Conservation (phyloP, 1,140 invertebrate genomes). For the Tetranychus urticae region DNA sequence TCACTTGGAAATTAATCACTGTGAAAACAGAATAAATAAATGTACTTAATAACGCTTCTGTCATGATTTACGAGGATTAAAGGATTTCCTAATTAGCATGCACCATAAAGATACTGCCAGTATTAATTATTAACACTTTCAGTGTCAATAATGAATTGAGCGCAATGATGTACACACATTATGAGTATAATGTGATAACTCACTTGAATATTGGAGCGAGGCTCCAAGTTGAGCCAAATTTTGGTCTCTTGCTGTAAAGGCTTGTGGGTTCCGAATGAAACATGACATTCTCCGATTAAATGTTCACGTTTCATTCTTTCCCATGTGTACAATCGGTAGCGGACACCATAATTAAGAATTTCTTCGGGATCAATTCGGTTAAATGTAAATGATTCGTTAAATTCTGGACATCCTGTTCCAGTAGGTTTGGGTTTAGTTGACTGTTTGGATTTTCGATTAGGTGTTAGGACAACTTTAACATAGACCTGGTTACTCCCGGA, state of each 20-base stretch:
- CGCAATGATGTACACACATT: too few species aligned
- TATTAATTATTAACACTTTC: too few species aligned
- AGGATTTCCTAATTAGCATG: neutral
- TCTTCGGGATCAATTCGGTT: constrained; percentile 48
- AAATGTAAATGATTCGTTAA: constrained; percentile 72
- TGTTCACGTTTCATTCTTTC: constrained; percentile 67
- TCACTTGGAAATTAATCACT: too few species aligned
- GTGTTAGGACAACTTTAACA: constrained; percentile 59
- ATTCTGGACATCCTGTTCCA: constrained; percentile 61
- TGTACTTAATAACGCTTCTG: too few species aligned
- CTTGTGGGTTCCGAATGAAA: constrained; percentile 64
- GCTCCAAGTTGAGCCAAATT: constrained; percentile 60
- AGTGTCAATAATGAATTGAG: too few species aligned
- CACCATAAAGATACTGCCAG: too few species aligned
- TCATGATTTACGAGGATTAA: neutral
- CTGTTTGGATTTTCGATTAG: constrained; percentile 71
- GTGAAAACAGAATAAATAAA: too few species aligned
- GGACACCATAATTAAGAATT: constrained; percentile 63
- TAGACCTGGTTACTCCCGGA: constrained; percentile 39
- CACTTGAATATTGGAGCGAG: constrained; percentile 52
- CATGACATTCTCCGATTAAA: constrained; percentile 64
- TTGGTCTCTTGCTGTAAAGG: constrained; percentile 62
- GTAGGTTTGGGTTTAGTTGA: constrained; percentile 63
- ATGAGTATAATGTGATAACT: constrained; percentile 15
- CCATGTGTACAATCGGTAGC: constrained; percentile 69